A percentile compares a stretch with the other conserved stretches of the same genome.
Conservation (phyloP, 2,113 vertebrate genomes). For the Acrocephalus kingi region DNA sequence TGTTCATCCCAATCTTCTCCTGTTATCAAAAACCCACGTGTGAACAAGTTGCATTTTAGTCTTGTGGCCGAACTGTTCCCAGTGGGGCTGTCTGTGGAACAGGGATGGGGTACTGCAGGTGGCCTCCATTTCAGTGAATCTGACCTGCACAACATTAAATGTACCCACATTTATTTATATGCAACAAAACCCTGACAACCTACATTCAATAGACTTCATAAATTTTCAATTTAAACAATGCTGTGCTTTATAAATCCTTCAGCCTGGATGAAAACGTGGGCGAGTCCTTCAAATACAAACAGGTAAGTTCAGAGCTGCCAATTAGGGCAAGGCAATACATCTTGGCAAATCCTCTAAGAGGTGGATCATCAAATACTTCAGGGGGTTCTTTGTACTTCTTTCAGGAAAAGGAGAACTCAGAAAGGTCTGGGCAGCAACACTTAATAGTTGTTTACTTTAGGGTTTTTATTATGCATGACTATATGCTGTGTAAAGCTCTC, state of each 20-base stretch:
- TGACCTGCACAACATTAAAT: background rate
- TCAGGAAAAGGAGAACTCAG: background rate
- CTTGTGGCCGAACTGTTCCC: background rate
- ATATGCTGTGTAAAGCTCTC: background rate
- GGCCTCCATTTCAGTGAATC: background rate
- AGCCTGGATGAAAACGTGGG: background rate
- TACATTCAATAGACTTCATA: background rate
- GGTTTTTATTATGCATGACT: background rate
- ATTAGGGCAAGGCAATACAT: background rate
- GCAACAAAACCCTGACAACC: background rate
- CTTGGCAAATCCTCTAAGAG: background rate
- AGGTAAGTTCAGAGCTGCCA: background rate
- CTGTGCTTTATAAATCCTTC: background rate
- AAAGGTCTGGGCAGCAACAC: background rate
- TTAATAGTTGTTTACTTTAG: background rate
- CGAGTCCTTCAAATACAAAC: background rate
- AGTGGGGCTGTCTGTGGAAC: background rate
- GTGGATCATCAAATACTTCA: background rate
- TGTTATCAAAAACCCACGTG: background rate
- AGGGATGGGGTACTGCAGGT: background rate
- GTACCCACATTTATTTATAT: background rate
- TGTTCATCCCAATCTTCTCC: background rate
- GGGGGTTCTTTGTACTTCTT: background rate
- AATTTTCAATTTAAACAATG: background rate
- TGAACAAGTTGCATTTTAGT: background rate